These are phyloP conservation scores for Sebastes minor DNA, from an alignment of 2,797 vertebrate species.

Conservation along the genomic window DNA sequence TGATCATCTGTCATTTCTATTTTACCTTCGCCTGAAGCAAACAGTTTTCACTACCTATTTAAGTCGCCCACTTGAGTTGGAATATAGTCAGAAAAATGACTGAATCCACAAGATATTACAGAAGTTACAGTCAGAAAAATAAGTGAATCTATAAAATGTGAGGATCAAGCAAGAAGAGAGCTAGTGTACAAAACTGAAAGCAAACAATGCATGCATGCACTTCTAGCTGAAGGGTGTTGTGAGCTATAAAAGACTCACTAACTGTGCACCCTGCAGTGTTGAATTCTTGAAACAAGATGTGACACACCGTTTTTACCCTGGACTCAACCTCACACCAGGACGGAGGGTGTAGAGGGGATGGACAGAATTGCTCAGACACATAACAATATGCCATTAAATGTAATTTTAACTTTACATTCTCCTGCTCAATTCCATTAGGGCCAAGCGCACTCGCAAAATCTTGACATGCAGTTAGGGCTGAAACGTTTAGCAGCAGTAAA, in stretches of 20 bases:
- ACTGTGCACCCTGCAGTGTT: slow-evolving; percentile 21
- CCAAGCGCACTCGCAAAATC: neutral
- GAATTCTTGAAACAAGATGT: slow-evolving; percentile 20
- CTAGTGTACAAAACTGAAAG: neutral
- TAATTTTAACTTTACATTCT: neutral
- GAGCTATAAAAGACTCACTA: slow-evolving; percentile 30
- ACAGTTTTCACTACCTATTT: slow-evolving; percentile 5
- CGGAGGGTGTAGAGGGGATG: neutral
- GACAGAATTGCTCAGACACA: neutral
- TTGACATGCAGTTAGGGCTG: neutral
- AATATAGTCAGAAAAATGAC: slow-evolving; percentile 27
- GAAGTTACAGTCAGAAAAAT: slow-evolving; percentile 1
- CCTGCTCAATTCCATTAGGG: neutral
- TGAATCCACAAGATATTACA: slow-evolving; percentile 1
- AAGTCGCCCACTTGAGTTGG: slow-evolving; percentile 13
- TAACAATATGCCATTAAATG: neutral
- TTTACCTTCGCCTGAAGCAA: slow-evolving; percentile 12
- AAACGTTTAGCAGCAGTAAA: neutral
- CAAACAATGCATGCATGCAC: neutral
- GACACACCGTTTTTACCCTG: neutral
- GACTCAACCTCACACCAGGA: slow-evolving; percentile 5
- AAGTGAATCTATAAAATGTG: neutral
- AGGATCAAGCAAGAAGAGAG: neutral
- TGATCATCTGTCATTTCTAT: slow-evolving; percentile 34
- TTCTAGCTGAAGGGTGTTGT: slow-evolving; percentile 5